Base-by-base conservation (phyloP, 2,888 invertebrate genomes). In the Diarsia rubi region DNA sequence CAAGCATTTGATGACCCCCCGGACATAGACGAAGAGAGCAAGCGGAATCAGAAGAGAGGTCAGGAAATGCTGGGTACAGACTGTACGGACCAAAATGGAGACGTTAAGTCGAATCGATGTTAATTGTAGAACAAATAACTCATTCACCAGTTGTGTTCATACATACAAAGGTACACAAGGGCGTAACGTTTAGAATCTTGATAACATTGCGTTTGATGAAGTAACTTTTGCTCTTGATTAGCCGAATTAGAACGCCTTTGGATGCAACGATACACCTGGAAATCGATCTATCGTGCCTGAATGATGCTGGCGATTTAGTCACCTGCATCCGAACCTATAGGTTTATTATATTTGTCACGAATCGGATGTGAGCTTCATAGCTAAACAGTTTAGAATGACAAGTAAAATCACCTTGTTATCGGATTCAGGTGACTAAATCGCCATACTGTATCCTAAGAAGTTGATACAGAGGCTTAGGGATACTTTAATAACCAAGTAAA, bases 41-140 rank as follows among this genome's bases (percentile, higher is more conserved):
- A 37, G 8, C 8, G 37, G 37, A 8, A 37, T 37, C 37, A 37
- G 37, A 37, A 37, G 8, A 37, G 37, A 37, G 37, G 37, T 37
- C 37, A 37, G 8, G 37, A 8, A 37, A 37, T 8, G 8, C 37
- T 37, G 37, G 37, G 37, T 6, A 37, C 3, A 37, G 37, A 37
- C 8, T 37, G 37, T 37, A 37, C 37, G 37, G 8, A 37, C 37
- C 37, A 37, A 37, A 37, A 37, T 37, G 8, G 37, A 37, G 37
- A 37, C 37, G 37, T 37, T 37, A 8, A 37, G 37, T 37, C 6
- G 37, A 37, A 37, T 6, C 27, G 16, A 65, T 64, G 90, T 87
- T 91, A 90, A 91, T 92, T 62, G 88, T 69, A 71, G 64, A 79
- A 78, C 84, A 89, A 89, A 89, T 83, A 88, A 77, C 81, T 70